Conservation (phyloP, 2,113 vertebrate genomes). For the Phoenicopterus ruber region DNA sequence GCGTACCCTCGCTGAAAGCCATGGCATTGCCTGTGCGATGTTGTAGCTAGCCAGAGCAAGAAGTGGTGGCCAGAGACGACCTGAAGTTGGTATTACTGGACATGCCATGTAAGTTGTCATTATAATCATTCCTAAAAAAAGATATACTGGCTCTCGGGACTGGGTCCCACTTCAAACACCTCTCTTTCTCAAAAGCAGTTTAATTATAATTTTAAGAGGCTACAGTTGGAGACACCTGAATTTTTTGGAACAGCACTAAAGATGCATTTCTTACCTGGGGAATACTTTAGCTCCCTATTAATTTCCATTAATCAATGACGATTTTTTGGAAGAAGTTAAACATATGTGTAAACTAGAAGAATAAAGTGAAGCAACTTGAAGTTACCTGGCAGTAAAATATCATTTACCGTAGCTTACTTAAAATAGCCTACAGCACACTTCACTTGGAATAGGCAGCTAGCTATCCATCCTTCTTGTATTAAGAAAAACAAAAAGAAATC, state of each 20-base stretch:
- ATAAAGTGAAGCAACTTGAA: background rate
- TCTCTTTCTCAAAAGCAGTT: background rate
- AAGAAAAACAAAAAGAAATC: background rate
- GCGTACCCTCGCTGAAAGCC: background rate
- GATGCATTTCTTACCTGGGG: background rate
- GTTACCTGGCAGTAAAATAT: background rate
- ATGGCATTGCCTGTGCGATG: fast-evolving
- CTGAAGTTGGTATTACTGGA: background rate
- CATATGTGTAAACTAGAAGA: background rate
- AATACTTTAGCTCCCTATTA: background rate
- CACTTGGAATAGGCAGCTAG: background rate
- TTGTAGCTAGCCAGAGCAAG: background rate
- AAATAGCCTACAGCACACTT: background rate
- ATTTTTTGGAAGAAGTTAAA: background rate
- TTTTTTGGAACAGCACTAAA: background rate
- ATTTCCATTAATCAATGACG: background rate
- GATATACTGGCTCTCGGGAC: background rate
- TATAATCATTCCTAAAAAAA: background rate
- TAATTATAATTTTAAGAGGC: background rate
- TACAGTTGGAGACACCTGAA: background rate
- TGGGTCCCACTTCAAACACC: background rate
- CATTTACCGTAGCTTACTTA: background rate
- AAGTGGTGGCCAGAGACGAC: background rate
- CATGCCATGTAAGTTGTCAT: background rate
- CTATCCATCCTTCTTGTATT: background rate